phyloP scores from a whole-genome alignment of 1,140 invertebrate genomes.

The Drosophila ercepeae region DNA sequence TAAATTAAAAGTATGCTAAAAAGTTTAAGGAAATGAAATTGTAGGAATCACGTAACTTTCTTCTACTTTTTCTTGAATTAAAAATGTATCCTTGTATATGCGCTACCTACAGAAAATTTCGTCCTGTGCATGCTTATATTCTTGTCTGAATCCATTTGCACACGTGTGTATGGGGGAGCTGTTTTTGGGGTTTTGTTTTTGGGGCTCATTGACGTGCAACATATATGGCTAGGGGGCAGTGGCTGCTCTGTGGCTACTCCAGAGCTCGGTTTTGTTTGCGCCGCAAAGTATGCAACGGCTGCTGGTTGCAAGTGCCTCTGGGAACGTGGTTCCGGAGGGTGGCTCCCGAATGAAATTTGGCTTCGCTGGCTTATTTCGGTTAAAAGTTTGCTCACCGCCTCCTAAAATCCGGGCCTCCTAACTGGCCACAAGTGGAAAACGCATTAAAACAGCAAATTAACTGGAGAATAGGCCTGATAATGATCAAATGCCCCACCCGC shows the following conservation, averaged over 20 bases:
- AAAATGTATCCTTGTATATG: no score
- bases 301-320: conserved; percentile 40
- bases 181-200: conserved; percentile 74
- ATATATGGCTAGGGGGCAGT: conserved; percentile 27
- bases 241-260: conserved; percentile 32
- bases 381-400: conserved; percentile 24
- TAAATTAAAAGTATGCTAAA: no score
- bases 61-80: not conserved
- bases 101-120: no score
- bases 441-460: conserved; percentile 80
- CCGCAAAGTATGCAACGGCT: conserved; percentile 55
- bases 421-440: conserved; percentile 69
- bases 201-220: conserved; percentile 75
- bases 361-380: conserved; percentile 42
- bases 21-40: not conserved
- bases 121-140: conserved; percentile 10
- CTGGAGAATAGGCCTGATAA: conserved; percentile 60
- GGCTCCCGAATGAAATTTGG: conserved; percentile 31
- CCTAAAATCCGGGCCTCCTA: conserved; percentile 6
- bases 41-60: not conserved
- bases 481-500: conserved; percentile 44
- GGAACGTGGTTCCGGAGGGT: not conserved
- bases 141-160: conserved; percentile 28
- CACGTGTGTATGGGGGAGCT: conserved; percentile 31
- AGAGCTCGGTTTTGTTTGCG: conserved; percentile 48